These are phyloP conservation scores for Melanotaenia pygmaea DNA, from an alignment of 2,797 vertebrate genomes.

Conservation along the genomic window DNA sequence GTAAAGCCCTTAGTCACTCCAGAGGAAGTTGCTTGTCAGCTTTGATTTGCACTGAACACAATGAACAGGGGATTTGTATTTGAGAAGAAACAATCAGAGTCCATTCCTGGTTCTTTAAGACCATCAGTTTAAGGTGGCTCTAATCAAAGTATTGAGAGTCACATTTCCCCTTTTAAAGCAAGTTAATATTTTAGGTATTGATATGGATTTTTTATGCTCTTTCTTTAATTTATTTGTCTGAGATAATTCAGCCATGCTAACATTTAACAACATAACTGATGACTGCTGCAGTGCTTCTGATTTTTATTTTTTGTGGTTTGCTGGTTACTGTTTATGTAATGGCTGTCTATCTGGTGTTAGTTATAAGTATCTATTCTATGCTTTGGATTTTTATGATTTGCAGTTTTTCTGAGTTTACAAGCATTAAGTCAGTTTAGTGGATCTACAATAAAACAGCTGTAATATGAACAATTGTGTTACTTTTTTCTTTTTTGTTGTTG, in stretches of 20 bases:
- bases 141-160: not conserved
- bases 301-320: no score
- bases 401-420: no score
- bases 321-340: no score
- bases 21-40: not conserved
- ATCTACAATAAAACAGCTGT: not conserved
- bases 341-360: no score
- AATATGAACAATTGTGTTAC: not conserved
- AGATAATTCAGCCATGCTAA: not conserved
- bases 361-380: no score
- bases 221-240: not conserved
- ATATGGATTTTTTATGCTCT: not conserved
- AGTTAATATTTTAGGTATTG: not conserved
- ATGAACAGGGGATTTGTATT: not conserved
- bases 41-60: not conserved
- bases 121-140: not conserved
- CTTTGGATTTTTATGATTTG: no score
- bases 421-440: no score
- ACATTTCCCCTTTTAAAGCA: not conserved
- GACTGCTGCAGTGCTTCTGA: no score
- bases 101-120: not conserved
- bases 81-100: not conserved
- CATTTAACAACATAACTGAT: not conserved
- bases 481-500: not conserved
- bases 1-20: not conserved